Evolutionary conservation across 2,113 vertebrate species (phyloP), one percentile per base, ranked within the genome.

Genomic region (Heteronetta atricapilla): DNA sequence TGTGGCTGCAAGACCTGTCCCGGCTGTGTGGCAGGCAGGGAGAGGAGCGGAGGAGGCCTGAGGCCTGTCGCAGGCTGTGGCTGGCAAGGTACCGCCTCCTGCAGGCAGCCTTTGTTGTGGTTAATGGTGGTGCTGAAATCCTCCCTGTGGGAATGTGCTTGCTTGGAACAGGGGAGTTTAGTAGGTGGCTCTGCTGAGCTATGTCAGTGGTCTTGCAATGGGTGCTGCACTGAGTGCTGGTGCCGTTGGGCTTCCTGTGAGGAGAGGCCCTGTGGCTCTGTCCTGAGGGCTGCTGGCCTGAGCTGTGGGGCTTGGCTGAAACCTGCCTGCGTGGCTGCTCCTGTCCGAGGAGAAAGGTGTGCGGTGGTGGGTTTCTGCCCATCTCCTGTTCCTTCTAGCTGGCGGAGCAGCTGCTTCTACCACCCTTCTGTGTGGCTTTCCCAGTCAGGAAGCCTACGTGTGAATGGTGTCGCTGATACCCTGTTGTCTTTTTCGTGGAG

Each of bases 11-110:
- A 34, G 33, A 34, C 23, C 67, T 50, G n/a, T 36, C 11, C 25
- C 17, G 8, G 67, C 14, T 11, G 5, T 0, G 2, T 3, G 5
- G n/a, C n/a, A 31, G 5, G 2, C 1, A 3, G 55, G 63, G 63
- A 81, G 55, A 59, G 58, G 63, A 74, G 55, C 0, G 0, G 55
- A 11, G 0, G 50, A 11, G 31, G 5, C 6, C 21, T 3, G 50
- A 11, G 31, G 5, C 6, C 21, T 3, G 36, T 15, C 10, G 2
- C 2, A 40, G n/a, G 29, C n/a, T 0, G 1, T 0, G 0, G 33
- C 22, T 6, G 13, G 31, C 11, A 10, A 89, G 82, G 85, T 4
- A 50, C 5, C 64, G 66, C 73, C 56, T 74, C 60, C 2, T 1
- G 13, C 52, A 36, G 73, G 56, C 7, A 56, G 42, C 19, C n/a